phyloP scores from a whole-genome alignment of 2,113 vertebrate species.

The Indicator maculatus region DNA sequence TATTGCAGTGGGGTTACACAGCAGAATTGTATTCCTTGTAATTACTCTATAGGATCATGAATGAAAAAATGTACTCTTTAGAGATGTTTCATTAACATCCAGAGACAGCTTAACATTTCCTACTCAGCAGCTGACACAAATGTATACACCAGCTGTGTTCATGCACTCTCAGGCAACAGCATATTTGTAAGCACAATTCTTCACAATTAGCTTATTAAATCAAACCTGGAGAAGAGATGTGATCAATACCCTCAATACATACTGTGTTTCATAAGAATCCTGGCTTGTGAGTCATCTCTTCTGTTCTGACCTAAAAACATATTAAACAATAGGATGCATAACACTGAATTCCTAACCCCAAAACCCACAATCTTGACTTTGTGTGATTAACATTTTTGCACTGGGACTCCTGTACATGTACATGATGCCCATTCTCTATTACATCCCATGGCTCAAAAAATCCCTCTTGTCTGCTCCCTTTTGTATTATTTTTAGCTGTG shows the following conservation, averaged over 20 bases:
- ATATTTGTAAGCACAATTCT: not conserved
- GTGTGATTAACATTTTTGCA: not conserved
- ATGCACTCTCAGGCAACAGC: not conserved
- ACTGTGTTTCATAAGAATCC: not conserved
- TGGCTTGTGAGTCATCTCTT: not conserved
- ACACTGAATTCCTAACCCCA: not conserved
- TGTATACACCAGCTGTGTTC: fast-evolving
- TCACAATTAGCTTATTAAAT: slow-evolving; percentile 2
- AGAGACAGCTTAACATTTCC: slow-evolving; percentile 1
- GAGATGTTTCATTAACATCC: slow-evolving; percentile 15
- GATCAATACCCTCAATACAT: not conserved
- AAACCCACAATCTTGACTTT: not conserved
- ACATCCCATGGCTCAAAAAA: slow-evolving; percentile 47
- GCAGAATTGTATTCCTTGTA: slow-evolving; percentile 46
- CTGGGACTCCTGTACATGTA: not conserved
- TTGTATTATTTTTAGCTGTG: slow-evolving; percentile 62
- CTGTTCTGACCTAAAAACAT: slow-evolving; percentile 40
- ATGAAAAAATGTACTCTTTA: slow-evolving; percentile 27
- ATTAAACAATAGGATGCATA: not conserved
- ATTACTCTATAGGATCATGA: slow-evolving; percentile 36
- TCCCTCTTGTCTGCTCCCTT: slow-evolving; percentile 45
- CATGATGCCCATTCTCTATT: slow-evolving; percentile 26
- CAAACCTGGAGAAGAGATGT: not conserved
- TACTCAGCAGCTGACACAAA: not conserved
- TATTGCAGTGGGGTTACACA: slow-evolving; percentile 6